Base-by-base conservation (phyloP, 2,113 vertebrate genomes). In the Rostratula benghalensis region DNA sequence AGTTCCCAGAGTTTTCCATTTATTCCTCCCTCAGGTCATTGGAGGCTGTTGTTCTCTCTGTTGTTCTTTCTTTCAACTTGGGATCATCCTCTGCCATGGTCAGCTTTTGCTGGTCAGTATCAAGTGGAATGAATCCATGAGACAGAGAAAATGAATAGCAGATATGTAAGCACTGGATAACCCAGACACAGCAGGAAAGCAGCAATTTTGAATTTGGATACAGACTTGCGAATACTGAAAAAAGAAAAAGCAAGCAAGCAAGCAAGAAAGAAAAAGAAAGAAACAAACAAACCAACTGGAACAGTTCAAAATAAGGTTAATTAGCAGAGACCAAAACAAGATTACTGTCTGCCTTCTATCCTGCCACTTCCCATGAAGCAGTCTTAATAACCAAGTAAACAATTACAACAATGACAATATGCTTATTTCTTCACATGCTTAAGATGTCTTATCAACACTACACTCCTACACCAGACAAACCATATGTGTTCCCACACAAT, bases 1-100 rank as follows among this genome's bases (percentile, higher is more conserved):
- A 76, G 45, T 76, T 95, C 81, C 57, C 77, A 91, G 63, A 89
- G 69, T 75, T 91, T 91, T 94, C 37, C 3, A 4, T 89, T 95
- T 84, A 87, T 16, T 79, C 22, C 11, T 95, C 81, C 70, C 65
- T 71, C 48, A 57, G 74, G 69, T 78, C 65, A 87, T 63, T 45
- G 39, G 48, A 84, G 27, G 23, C 25, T 81, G 37, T 37, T 91
- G 41, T 39, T 82, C 64, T 82, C 53, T 48, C 53, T 65, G 61
- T 39, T 71, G 33, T 31, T 82, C 27, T 51, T 87, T 23, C 39
- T 89, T 95, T 73, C 2, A 33, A 8, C 68, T 71, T 24, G 2
- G 73, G 83, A 90, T 81, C 73, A 60, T 81, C 83, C 53, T 74
- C 76, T 75, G 27, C 64, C 27, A 83, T 1, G 37, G 27, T 53